Evolutionary conservation across 1,140 invertebrate genomes (phyloP), one percentile per base, ranked within the genome.

Genomic region (Aphaenogaster rudis): DNA sequence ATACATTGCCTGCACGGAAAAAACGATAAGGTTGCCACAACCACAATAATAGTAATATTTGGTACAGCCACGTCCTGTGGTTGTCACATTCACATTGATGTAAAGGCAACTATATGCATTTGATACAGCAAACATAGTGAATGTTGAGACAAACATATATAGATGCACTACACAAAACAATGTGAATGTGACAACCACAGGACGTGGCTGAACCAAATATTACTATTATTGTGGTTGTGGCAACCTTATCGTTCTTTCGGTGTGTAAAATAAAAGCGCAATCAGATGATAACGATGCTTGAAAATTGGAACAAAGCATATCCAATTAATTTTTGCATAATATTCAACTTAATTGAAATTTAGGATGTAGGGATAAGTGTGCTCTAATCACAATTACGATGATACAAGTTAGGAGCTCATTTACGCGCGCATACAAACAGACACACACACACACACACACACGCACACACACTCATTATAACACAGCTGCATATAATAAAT

Each of bases 341-440:
- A 50, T 74, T 76, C 17, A 57, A 15, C 28, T 74, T 74, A 61
- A 61, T 59, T 59, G 17, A 61, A 74, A 82, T 82, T 74, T 74
- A 82, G 28, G 80, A 61, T 57, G 9, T 36, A 13, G 15, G 13
- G 11, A 76, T 45, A 59, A 72, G 42, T 61, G 2, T n/a, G 42
- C 42, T 76, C 33, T 84, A 84, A 84, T 76, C 42, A 76, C n/a
- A 36, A 82, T 82, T 82, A 82, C 7, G 28, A 74, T 74, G 54
- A 15, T 72, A 33, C 17, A 63, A 74, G 13, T 74, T 33, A 71
- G 11, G 45, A 28, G 54, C 8, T 63, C n/a, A 82, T 84, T 74
- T 84, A 84, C 13, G 13, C 3, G 3, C n/a, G 17, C 9, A n/a
- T 42, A 39, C 2, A 45, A 4, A 15, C 4, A 7, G 4, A 13